Evolutionary conservation across 2,113 vertebrate species (phyloP).

Genomic region (Capreolus pygargus): DNA sequence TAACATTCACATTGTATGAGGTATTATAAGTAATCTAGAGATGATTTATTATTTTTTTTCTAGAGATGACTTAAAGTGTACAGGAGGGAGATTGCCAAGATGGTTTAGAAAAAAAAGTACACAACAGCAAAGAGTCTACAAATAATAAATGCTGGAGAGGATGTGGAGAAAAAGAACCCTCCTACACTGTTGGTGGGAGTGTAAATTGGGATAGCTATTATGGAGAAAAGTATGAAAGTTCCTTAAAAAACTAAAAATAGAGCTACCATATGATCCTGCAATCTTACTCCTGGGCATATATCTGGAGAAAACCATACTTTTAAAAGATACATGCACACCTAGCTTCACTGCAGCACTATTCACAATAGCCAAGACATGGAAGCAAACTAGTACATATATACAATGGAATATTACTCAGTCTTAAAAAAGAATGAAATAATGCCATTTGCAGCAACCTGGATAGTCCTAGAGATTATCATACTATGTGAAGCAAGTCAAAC

Average conservation of each 20-base stretch:
- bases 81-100: background rate
- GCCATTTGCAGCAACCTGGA: background rate
- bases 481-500: background rate
- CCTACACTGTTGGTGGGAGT: background rate
- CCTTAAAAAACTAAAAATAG: background rate
- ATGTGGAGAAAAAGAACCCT: background rate
- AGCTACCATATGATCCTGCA: background rate
- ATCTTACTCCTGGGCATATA: background rate
- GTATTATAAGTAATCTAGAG: background rate
- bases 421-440: background rate
- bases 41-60: background rate
- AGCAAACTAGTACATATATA: background rate
- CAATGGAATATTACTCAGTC: background rate
- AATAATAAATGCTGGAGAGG: background rate
- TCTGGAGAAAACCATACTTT: background rate
- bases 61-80: background rate
- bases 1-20: background rate
- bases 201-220: background rate
- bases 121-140: background rate
- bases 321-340: background rate
- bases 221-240: background rate
- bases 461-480: background rate
- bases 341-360: background rate
- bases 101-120: background rate
- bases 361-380: background rate